Evolutionary conservation across 2,113 vertebrate species (phyloP).

Genomic region (Pitta sordida): DNA sequence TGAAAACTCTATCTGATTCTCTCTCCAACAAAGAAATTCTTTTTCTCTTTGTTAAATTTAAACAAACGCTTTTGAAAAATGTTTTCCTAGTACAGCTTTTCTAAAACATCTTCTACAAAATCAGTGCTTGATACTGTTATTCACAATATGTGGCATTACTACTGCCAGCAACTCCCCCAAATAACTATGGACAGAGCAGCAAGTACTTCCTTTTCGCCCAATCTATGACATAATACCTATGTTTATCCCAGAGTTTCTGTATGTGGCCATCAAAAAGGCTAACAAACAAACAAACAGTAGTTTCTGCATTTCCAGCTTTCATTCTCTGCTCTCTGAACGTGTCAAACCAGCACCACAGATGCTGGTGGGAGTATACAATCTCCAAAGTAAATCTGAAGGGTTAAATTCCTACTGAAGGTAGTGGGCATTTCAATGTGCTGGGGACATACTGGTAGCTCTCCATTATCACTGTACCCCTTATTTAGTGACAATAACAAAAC

Average conservation of each 20-base stretch:
- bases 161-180: neutral
- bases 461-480: neutral
- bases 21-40: neutral
- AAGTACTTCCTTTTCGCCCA: neutral
- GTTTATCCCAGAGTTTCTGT: neutral
- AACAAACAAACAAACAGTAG: neutral
- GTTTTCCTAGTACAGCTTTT: neutral
- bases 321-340: neutral
- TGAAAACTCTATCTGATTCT: neutral
- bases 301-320: neutral
- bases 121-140: neutral
- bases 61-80: neutral
- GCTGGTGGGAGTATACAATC: neutral
- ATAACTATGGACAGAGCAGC: neutral
- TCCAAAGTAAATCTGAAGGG: neutral
- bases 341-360: fast-evolving
- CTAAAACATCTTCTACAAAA: neutral
- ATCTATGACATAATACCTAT: neutral
- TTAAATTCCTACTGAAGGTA: neutral
- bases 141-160: neutral
- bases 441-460: conserved; percentile 3
- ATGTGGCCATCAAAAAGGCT: neutral
- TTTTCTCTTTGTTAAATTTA: neutral
- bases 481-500: neutral
- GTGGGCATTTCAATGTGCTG: neutral